A percentile compares a stretch with the other conserved stretches of the same genome.
These are phyloP conservation scores for Mesitornis unicolor DNA, from an alignment of 2,113 vertebrate genomes.

Conservation along the genomic window DNA sequence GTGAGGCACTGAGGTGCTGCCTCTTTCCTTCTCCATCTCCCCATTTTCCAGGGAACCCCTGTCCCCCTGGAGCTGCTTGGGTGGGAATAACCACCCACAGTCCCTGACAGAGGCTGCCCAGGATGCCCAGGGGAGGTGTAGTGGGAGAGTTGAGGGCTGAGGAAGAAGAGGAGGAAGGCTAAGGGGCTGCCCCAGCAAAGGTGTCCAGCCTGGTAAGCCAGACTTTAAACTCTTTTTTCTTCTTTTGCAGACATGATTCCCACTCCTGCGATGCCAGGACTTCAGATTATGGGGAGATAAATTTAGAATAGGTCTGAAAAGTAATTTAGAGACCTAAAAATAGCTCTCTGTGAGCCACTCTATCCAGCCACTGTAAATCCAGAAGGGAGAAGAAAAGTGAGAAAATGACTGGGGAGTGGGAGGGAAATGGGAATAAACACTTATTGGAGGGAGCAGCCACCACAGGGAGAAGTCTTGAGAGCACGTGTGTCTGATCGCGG, in stretches of 20 bases:
- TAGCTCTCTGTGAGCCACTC: not conserved
- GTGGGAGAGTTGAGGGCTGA: not conserved
- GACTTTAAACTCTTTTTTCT: not conserved
- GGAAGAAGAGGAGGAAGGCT: not conserved
- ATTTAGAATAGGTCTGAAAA: constrained; percentile 31
- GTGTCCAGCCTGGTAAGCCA: not conserved
- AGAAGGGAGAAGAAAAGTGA: not conserved
- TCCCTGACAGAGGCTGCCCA: not conserved
- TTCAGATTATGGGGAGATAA: constrained; percentile 32
- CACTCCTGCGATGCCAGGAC: not conserved
- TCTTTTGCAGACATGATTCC: not conserved
- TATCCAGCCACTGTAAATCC: not conserved
- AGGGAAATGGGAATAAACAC: not conserved
- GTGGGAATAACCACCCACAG: not conserved
- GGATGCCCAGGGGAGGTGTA: accelerated
- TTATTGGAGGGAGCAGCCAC: not conserved
- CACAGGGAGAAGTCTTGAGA: not conserved
- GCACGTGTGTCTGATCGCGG: accelerated
- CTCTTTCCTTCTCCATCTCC: not conserved
- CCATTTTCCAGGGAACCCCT: too few species aligned
- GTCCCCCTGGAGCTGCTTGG: accelerated
- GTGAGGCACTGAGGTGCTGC: not conserved
- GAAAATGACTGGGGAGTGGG: not conserved
- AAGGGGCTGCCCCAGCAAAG: not conserved
- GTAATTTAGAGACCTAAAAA: constrained; percentile 30